Conservation (phyloP, 64 coral and sea anemone species). For the Dendronephthya gigantea region DNA sequence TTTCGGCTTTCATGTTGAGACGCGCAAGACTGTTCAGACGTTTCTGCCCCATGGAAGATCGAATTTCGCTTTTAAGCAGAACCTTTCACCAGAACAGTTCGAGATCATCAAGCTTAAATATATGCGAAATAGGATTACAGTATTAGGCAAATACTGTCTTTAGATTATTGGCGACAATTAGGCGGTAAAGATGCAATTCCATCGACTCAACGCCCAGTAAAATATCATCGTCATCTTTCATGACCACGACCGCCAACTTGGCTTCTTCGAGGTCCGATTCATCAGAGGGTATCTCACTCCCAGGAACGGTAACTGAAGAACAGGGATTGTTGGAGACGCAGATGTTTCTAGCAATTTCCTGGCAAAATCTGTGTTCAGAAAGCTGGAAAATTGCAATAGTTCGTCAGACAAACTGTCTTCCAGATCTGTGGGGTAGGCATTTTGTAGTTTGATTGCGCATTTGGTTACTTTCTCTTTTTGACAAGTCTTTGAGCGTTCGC, state of each 20-base stretch:
- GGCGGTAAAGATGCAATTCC: neutral
- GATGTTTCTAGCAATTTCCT: too few relatives aligned
- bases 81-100: neutral
- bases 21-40: neutral
- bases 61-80: neutral
- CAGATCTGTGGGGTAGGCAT: neutral
- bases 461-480: too few relatives aligned
- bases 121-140: neutral
- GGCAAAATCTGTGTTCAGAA: too few relatives aligned
- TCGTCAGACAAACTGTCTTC: neutral
- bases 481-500: too few relatives aligned
- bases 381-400: neutral
- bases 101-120: conserved; percentile 14
- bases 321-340: too few relatives aligned
- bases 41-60: neutral
- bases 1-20: neutral
- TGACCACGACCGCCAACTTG: neutral
- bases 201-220: neutral
- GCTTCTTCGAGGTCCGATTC: too few relatives aligned
- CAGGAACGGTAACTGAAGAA: too few relatives aligned
- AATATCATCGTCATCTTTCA: conserved; percentile 3
- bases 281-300: too few relatives aligned
- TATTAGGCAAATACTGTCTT: neutral
- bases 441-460: too few relatives aligned
- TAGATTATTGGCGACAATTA: conserved; percentile 17